These are phyloP conservation scores for Physocephala rufipes DNA, from an alignment of 2,888 invertebrate species.

Conservation along the genomic window DNA sequence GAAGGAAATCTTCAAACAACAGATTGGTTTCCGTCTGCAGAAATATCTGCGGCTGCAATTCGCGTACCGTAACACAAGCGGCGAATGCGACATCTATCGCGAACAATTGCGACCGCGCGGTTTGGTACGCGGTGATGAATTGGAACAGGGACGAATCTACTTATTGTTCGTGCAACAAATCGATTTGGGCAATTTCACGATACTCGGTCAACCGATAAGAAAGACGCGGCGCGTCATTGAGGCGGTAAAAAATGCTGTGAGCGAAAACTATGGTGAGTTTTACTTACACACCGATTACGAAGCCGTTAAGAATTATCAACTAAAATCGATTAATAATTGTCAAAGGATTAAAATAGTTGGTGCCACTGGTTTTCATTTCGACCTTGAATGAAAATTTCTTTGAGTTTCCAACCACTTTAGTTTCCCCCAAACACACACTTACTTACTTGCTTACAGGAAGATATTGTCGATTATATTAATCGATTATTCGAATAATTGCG, in stretches of 20 bases:
- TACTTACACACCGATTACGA: no score
- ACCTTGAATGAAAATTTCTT: no score
- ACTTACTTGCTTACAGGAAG: no score
- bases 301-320: no score
- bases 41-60: conserved; percentile 63
- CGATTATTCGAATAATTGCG: no score
- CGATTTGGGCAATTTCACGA: conserved; percentile 64
- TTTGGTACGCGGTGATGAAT: conserved; percentile 59
- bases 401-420: no score
- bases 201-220: conserved; percentile 64
- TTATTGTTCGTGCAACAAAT: conserved; percentile 65
- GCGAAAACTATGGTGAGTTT: conserved; percentile 66
- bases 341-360: no score
- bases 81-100: conserved; percentile 65
- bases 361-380: no score
- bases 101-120: conserved; percentile 62
- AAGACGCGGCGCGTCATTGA: conserved; percentile 60
- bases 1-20: conserved; percentile 72
- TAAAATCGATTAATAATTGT: no score
- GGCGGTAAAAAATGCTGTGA: conserved; percentile 64
- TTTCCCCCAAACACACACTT: no score
- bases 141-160: conserved; percentile 63
- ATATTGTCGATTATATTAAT: no score
- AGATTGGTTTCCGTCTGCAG: conserved; percentile 63
- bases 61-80: conserved; percentile 60